Evolutionary conservation across 2,888 invertebrate genomes (phyloP), one percentile per base, ranked within the genome.

Genomic region (Archips crataeganus): DNA sequence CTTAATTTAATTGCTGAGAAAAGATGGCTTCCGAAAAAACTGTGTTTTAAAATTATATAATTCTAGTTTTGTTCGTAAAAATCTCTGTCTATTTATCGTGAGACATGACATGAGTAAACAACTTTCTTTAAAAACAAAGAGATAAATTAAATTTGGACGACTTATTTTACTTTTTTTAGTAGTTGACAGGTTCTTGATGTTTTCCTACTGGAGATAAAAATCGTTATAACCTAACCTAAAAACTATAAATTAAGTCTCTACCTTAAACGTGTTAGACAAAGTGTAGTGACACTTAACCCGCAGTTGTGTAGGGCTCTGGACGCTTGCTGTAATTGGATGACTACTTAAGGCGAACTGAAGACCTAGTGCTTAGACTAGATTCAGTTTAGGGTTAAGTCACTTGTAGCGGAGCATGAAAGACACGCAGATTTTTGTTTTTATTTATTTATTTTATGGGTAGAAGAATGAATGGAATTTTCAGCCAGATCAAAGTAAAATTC

Each of bases 291-390:
- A 13, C 32, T 32, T 47, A 32, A 47, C 47, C 34, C 63, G 23
- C 61, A 39, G 60, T 39, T 10, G 9, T 39, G 39, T 45, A 62
- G 62, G 13, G 62, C 45, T 23, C 42, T 45, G 62, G 62, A 62
- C 23, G 45, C 63, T 63, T 15, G 63, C 32, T 23, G 11, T 63
- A 63, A 63, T 63, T 63, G 63, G 63, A 63, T 45, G 47, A 62
- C 62, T 62, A 45, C 23, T 45, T 62, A 62, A 39, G 49, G 15
- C 47, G 32, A 45, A 47, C 63, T 47, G 47, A 23, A 47, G 63
- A 45, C 45, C 36, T 54, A 54, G 54, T 54, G 9, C 23, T 54
- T 47, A 47, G 9, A 42, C 57, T 57, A 32, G 47, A 63, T 47
- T 61, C 34, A 63, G 63, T 63, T 63, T 47, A 63, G 47, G 2